Base-by-base conservation (phyloP, 2,113 vertebrate genomes). In the Calyptommatus sinebrachiatus region DNA sequence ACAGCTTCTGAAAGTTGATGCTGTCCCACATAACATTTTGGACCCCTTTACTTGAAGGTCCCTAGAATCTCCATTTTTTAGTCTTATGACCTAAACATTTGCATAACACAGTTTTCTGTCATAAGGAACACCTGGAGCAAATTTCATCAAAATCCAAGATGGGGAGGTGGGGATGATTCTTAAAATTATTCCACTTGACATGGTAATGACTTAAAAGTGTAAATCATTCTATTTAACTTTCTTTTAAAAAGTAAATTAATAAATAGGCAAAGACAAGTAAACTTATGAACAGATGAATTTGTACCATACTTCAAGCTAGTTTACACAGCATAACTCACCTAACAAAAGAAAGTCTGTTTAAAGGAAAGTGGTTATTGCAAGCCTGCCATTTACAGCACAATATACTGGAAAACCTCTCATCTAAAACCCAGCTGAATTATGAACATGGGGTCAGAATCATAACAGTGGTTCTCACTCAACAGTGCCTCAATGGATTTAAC, bases 351-450 rank as follows among this genome's bases (percentile, higher is more conserved):
- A 75, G 31, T 18, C 73, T 66, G 16, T 24, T 57, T 57, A 57
- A 41, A 16, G 53, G 53, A 14, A 57, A 18, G 53, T 5, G 14
- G 48, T 9, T 50, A 50, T 50, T 80, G 45, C 29, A 48, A 29
- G 8, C 28, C 16, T 73, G 71, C n/a, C 1, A 67, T 66, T 80
- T 67, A 57, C 45, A 65, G n/a, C n/a, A 67, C 48, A 16, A 20
- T 66, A 76, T 48, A 28, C 62, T 65, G 7, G 48, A 80, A 29
- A 80, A 74, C 20, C n/a, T 73, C 76, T 78, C 24, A 69, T 26
- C 76, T 75, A 35, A 61, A 69, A 7, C 31, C 46, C 68, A 65
- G 61, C 60, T 60, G n/a, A 74, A 81, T 12, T 69, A 11, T 5
- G 9, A 22, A 45, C n/a, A 61, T 61, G 63, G 35, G 41, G 68